These are phyloP conservation scores for Limnothrissa miodon DNA, from an alignment of 2,113 vertebrate species.

Conservation along the genomic window DNA sequence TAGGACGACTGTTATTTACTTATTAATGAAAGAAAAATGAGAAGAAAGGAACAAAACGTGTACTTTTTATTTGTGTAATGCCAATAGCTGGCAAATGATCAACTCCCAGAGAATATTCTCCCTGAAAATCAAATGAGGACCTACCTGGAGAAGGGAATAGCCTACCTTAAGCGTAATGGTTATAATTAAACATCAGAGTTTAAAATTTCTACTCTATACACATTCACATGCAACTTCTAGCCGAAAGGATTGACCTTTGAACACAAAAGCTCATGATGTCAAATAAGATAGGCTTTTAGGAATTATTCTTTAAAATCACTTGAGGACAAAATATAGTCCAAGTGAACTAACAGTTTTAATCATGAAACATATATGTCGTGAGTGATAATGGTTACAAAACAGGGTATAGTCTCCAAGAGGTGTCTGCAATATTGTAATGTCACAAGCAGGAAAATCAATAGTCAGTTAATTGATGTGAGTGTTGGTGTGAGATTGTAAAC, in stretches of 20 bases:
- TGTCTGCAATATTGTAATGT: slow-evolving; percentile 74
- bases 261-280: neutral
- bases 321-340: neutral
- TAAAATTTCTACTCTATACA: neutral
- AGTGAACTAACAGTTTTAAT: neutral
- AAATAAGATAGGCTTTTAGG: neutral
- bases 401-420: slow-evolving; percentile 36
- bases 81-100: slow-evolving; percentile 42
- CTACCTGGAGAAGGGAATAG: slow-evolving; percentile 3
- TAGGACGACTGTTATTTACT: slow-evolving; percentile 76
- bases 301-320: neutral
- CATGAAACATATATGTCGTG: slow-evolving; percentile 12
- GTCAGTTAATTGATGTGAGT: slow-evolving; percentile 85
- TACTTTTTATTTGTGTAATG: slow-evolving; percentile 54
- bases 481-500: slow-evolving; percentile 84
- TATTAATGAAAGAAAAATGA: slow-evolving; percentile 72
- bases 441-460: slow-evolving; percentile 75
- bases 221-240: neutral
- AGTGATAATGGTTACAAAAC: slow-evolving; percentile 32
- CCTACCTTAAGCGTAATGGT: neutral
- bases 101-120: neutral
- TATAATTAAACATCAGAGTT: neutral
- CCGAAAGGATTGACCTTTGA: slow-evolving; percentile 25
- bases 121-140: slow-evolving; percentile 40
- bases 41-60: slow-evolving; percentile 43